A percentile compares a stretch with the other conserved stretches of the same genome.
These are phyloP conservation scores for Margarornis squamiger DNA, from an alignment of 2,797 vertebrate species.

Conservation along the genomic window DNA sequence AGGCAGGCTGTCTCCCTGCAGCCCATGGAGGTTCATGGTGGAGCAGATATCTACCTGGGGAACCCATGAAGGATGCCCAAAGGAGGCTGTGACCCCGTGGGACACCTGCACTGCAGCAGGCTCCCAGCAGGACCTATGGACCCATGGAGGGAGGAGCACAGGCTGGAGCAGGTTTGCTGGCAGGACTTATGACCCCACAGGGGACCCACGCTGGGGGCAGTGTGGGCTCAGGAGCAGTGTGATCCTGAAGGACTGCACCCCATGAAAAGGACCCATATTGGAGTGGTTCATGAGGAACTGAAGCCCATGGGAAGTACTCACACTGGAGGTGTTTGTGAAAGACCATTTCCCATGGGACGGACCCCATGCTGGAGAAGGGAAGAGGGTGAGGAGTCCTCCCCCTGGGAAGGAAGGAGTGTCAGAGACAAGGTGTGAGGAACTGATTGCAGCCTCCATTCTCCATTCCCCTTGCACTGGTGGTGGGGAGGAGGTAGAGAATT, in stretches of 20 bases:
- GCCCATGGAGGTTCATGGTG: not conserved
- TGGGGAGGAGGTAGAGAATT: not conserved
- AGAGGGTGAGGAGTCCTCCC: not conserved
- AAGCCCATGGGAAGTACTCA: not conserved
- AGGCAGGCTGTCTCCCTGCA: not conserved
- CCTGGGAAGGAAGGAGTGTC: not conserved
- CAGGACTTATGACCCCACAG: not conserved
- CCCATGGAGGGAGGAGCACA: not conserved
- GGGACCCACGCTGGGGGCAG: rapidly evolving
- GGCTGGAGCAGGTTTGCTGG: not conserved
- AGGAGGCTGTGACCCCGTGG: not conserved
- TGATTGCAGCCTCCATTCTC: not conserved
- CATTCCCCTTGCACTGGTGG: not conserved
- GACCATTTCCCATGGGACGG: not conserved
- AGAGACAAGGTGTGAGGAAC: not conserved
- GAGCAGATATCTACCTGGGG: not conserved
- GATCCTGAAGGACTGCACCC: not conserved
- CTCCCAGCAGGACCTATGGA: not conserved
- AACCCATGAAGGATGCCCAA: not conserved
- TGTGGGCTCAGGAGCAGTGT: too few species aligned
- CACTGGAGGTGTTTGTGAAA: too few species aligned
- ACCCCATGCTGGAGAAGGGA: not conserved
- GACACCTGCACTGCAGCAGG: not conserved
- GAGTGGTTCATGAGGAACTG: not conserved
- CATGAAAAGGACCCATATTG: not conserved